Conservation (phyloP, 2,888 invertebrate species). For the Steinernema hermaphroditum region DNA sequence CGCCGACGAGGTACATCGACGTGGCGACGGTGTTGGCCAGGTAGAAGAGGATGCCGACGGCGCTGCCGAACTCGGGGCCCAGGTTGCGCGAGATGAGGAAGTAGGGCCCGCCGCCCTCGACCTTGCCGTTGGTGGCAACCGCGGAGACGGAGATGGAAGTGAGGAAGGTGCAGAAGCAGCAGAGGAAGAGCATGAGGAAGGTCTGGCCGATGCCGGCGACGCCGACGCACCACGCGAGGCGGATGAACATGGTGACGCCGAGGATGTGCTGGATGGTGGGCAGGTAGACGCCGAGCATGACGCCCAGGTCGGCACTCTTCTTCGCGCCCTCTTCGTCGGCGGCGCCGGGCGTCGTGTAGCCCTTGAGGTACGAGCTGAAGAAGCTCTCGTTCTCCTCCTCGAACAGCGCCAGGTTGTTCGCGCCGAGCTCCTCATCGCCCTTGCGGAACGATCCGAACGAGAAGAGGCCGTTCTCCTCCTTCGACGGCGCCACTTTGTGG, state of each 20-base stretch:
- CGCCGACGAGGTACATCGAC: conserved; percentile 97
- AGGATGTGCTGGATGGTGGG: conserved; percentile 99
- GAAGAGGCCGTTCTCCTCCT: not conserved
- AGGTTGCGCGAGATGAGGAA: conserved; percentile 93
- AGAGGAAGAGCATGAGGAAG: conserved; percentile 86
- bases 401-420: conserved; percentile 58
- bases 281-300: conserved; percentile 93
- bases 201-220: conserved; percentile 68
- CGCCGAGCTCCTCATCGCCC: conserved; percentile 9
- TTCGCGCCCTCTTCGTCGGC: conserved; percentile 59
- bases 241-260: conserved; percentile 97
- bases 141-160: conserved; percentile 94
- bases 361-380: conserved; percentile 55
- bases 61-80: conserved; percentile 98
- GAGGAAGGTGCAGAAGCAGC: conserved; percentile 69
- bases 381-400: conserved; percentile 54
- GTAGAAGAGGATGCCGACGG: conserved; percentile 97
- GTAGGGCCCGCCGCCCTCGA: conserved; percentile 92
- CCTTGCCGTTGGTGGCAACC: conserved; percentile 98
- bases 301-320: conserved; percentile 84
- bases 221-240: conserved; percentile 88
- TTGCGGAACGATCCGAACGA: conserved; percentile 2
- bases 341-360: conserved; percentile 64
- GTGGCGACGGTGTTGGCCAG: conserved; percentile 96
- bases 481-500: not conserved